Evolutionary conservation across 2,113 vertebrate species (phyloP).

Genomic region (Capricornis sumatraensis): DNA sequence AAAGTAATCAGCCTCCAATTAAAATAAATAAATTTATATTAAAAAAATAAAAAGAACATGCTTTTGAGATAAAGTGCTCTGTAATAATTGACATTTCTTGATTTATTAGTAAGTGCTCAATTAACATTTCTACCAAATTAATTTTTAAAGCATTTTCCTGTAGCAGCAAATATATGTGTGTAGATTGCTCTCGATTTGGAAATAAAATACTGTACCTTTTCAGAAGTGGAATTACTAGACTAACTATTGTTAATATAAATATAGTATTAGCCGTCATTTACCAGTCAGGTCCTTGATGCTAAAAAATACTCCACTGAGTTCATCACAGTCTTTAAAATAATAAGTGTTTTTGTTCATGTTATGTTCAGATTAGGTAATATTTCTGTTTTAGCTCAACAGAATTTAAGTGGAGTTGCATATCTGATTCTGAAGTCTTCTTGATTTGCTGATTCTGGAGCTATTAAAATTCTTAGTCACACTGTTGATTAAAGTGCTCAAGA

Average conservation of each 20-base stretch:
- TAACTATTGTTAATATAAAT: not conserved
- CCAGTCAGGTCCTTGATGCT: not conserved
- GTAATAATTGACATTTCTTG: not conserved
- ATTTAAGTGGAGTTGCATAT: constrained; percentile 50
- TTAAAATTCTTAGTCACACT: constrained; percentile 72
- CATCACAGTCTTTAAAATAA: constrained; percentile 39
- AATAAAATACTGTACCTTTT: not conserved
- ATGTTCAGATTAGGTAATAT: constrained; percentile 46
- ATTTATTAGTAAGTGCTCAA: not conserved
- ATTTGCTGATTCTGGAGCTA: constrained; percentile 76
- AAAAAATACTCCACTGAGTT: not conserved
- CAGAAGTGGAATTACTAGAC: constrained; percentile 10
- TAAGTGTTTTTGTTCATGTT: constrained; percentile 59
- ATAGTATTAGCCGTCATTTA: constrained; percentile 9
- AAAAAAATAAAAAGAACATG: not conserved
- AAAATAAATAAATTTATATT: not conserved
- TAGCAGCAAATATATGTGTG: not conserved
- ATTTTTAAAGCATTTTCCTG: not conserved
- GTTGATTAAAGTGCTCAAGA: constrained; percentile 70
- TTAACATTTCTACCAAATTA: constrained; percentile 22
- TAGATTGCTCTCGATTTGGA: constrained; percentile 15
- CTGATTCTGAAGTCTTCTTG: constrained; percentile 66
- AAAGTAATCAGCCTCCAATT: not conserved
- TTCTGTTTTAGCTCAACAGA: constrained; percentile 57
- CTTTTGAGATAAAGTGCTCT: not conserved